These are phyloP conservation scores for Pseudomyrmex gracilis DNA, from an alignment of 1,140 invertebrate genomes.

Conservation along the genomic window DNA sequence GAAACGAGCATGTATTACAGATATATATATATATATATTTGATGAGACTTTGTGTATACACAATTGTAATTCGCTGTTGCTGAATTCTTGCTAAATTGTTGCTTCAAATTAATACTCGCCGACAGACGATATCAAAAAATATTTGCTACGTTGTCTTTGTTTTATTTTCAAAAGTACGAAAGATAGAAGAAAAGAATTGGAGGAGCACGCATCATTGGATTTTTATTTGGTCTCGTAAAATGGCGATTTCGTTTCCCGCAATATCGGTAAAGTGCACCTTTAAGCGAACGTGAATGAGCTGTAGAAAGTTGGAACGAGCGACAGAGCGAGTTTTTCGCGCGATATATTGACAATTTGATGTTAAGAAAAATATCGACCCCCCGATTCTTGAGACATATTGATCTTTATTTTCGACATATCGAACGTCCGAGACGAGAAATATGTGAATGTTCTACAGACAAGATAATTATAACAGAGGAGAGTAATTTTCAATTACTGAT, in stretches of 20 bases:
- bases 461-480: background rate
- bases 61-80: background rate
- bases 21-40: too few species aligned
- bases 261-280: background rate
- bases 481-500: background rate
- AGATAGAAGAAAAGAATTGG: background rate
- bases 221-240: constrained; percentile 1
- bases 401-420: background rate
- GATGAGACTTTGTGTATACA: too few species aligned
- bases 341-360: constrained; percentile 7
- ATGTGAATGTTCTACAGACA: background rate
- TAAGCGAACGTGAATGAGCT: constrained; percentile 15
- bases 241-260: background rate
- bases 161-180: background rate
- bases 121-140: too few species aligned
- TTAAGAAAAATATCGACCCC: constrained; percentile 11
- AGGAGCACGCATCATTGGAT: background rate
- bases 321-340: background rate
- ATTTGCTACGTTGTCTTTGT: too few species aligned
- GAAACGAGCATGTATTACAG: too few species aligned
- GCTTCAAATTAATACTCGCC: background rate
- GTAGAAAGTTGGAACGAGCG: constrained; percentile 17
- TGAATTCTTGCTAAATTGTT: background rate
- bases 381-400: background rate
- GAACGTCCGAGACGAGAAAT: background rate